Evolutionary conservation across 2,797 vertebrate genomes (phyloP).

Genomic region (Eremophila alpestris): DNA sequence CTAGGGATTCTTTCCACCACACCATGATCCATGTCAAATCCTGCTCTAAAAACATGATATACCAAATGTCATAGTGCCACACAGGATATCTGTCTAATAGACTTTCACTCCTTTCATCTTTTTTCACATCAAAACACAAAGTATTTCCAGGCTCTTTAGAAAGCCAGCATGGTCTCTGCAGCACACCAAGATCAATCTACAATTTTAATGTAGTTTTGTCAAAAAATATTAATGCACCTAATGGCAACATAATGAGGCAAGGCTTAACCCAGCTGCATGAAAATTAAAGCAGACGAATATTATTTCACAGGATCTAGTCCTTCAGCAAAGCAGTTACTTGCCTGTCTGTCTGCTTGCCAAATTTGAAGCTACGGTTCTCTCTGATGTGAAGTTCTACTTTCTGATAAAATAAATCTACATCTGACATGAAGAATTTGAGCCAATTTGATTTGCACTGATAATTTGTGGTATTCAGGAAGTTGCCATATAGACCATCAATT

Average conservation of each 20-base stretch:
- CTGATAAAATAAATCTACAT: slow-evolving; percentile 1
- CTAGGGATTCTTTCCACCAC: background rate
- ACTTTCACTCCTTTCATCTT: background rate
- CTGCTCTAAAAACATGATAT: background rate
- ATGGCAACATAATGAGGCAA: slow-evolving; percentile 49
- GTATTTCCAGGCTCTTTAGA: slow-evolving; percentile 6
- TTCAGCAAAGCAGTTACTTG: background rate
- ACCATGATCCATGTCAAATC: background rate
- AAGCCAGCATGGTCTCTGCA: slow-evolving; percentile 17
- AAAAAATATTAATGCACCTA: slow-evolving; percentile 46
- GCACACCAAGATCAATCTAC: slow-evolving; percentile 13
- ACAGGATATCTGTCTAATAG: background rate
- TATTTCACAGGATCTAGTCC: slow-evolving; percentile 40
- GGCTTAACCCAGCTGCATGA: slow-evolving; percentile 47
- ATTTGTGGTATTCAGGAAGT: background rate
- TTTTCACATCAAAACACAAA: background rate
- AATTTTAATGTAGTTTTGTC: slow-evolving; percentile 44
- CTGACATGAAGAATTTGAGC: background rate
- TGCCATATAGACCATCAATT: background rate
- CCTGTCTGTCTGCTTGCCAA: background rate
- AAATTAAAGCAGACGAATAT: slow-evolving; percentile 51
- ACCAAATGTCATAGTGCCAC: background rate
- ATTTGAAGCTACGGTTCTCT: background rate
- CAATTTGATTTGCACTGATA: background rate
- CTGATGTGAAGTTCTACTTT: background rate